Conservation (phyloP, 2,113 vertebrate species). For the Rhombomys opimus region DNA sequence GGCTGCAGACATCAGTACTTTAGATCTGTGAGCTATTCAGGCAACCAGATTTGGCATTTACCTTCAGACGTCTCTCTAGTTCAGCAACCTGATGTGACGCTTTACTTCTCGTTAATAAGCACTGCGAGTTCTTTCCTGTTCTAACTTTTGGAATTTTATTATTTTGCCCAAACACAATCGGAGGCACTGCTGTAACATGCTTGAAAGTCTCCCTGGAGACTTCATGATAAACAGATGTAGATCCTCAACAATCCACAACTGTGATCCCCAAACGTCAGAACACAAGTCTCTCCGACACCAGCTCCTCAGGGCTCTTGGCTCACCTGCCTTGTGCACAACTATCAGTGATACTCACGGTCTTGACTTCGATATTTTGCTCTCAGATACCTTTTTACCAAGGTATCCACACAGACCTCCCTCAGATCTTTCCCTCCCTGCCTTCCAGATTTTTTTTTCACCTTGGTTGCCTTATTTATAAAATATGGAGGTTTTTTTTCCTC, state of each 20-base stretch:
- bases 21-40: slow-evolving; percentile 81
- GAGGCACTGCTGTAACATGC: neutral
- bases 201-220: neutral
- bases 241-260: neutral
- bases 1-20: neutral
- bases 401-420: neutral
- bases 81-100: slow-evolving; percentile 55
- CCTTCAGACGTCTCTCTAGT: slow-evolving; percentile 77
- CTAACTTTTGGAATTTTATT: neutral
- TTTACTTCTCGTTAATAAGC: slow-evolving; percentile 54
- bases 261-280: neutral
- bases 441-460: neutral
- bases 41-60: slow-evolving; percentile 81
- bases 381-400: neutral
- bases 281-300: no score
- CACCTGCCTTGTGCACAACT: neutral
- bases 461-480: neutral
- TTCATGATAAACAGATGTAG: neutral
- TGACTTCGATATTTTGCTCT: neutral
- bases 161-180: neutral
- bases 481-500: neutral
- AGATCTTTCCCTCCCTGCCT: neutral
- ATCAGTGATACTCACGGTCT: neutral
- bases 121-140: slow-evolving; percentile 1
- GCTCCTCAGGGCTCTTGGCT: neutral